Base-by-base conservation (phyloP, 2,797 vertebrate genomes). In the Aulostomus chinensis region DNA sequence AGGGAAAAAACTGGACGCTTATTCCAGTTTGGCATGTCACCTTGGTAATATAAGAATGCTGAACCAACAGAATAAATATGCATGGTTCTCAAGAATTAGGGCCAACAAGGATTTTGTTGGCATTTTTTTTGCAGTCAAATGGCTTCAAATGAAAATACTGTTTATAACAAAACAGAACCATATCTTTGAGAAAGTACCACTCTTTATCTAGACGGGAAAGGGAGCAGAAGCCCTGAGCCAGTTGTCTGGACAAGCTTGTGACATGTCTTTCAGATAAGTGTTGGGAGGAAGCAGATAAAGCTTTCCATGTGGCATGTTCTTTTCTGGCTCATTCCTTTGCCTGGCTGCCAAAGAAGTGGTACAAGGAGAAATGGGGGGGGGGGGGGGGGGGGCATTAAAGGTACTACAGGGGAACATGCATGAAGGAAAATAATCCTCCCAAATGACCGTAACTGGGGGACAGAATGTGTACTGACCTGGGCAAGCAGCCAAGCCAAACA, bases 401-500 rank as follows among this genome's bases (percentile, higher is more conserved):
- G 58, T 50, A 64, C 43, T 40, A 62, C 20, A 16, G 30, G 50
- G 45, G 25, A 57, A 71, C 73, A 76, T 57, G 68, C 71, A 80
- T 72, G 70, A 81, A 58, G 64, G 70, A 81, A 84, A 86, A 73
- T 75, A 75, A 70, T 56, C 64, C 53, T 68, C 60, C 57, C 65
- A 78, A 75, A 74, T 73, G 63, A 67, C 48, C 48, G 18, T 70
- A 73, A 62, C 71, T 60, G 38, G 37, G 57, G 65, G 73, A 61
- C 69, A 72, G 61, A 77, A 66, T 38, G 56, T 64, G 58, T 58
- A 68, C 47, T 39, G 38, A 68, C 56, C 51, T 54, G 58, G 84
- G 83, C 38, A 2, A 38, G 18, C 0, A 0, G 73, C 84, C 88
- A 87, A 88, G 35, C 18, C 51, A 86, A 84, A 84, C 61, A 81